Conservation (phyloP, 2,113 vertebrate species). For the Pyxicephalus adspersus region DNA sequence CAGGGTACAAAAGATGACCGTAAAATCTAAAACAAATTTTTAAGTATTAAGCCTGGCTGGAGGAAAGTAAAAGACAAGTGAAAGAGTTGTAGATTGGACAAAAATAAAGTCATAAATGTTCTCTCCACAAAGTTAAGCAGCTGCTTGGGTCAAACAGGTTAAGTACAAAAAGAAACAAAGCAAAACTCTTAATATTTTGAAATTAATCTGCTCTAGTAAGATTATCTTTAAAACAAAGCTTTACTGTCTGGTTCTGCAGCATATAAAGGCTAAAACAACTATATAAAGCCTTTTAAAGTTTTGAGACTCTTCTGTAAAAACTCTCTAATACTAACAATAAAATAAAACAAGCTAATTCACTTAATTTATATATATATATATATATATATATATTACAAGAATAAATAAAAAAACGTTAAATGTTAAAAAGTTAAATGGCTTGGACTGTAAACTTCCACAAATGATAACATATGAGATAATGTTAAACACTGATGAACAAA, state of each 20-base stretch:
- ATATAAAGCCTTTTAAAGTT: constrained; percentile 4
- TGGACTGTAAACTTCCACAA: too few relatives aligned
- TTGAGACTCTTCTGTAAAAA: not conserved
- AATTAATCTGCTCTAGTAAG: constrained; percentile 57
- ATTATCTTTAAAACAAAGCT: constrained; percentile 58
- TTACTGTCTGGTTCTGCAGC: constrained; percentile 16
- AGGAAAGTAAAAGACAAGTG: constrained; percentile 77
- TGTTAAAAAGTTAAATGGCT: too few relatives aligned
- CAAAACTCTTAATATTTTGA: constrained; percentile 62
- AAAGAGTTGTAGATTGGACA: constrained; percentile 76
- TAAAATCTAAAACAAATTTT: constrained; percentile 84
- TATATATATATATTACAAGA: too few relatives aligned
- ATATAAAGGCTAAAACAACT: not conserved
- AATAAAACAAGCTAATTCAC: too few relatives aligned
- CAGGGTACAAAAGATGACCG: constrained; percentile 60
- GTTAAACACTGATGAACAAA: too few relatives aligned
- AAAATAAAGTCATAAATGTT: constrained; percentile 80
- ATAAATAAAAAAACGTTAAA: too few relatives aligned
- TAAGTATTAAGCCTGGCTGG: constrained; percentile 68
- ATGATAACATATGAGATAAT: too few relatives aligned
- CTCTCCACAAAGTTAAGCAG: constrained; percentile 74
- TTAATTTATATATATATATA: too few relatives aligned
- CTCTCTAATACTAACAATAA: not conserved
- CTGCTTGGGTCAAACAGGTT: constrained; percentile 71
- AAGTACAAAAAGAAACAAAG: constrained; percentile 67